A percentile compares a stretch with the other conserved stretches of the same genome.
Conservation (phyloP, 1,140 invertebrate species). For the Drosophila takahashii region DNA sequence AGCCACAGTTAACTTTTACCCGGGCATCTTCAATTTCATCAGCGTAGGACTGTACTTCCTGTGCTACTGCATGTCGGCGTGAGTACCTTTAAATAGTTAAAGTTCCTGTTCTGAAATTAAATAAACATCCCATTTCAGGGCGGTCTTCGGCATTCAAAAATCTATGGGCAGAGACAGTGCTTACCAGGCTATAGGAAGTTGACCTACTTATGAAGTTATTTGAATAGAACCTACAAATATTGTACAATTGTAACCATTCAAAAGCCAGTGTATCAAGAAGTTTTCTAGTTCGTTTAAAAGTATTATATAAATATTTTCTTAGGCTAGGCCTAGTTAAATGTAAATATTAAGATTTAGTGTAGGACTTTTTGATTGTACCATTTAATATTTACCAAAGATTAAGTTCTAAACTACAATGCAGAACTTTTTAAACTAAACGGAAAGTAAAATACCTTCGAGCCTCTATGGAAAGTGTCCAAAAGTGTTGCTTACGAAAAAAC, state of each 20-base stretch:
- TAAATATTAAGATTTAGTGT: conserved; percentile 3
- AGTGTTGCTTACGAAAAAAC: no score
- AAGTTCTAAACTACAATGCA: neutral
- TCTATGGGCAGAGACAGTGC: conserved; percentile 35
- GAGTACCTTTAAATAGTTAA: conserved; percentile 53
- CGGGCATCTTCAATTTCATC: conserved; percentile 86
- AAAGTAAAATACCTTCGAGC: no score
- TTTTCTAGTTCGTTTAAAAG: neutral
- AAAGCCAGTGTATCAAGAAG: conserved; percentile 16
- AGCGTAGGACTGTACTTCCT: conserved; percentile 80
- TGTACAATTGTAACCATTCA: neutral
- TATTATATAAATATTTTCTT: conserved; percentile 32
- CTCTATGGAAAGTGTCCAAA: no score
- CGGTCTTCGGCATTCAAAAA: conserved; percentile 58
- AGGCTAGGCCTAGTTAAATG: neutral
- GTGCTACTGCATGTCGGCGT: conserved; percentile 85
- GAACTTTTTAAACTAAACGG: no score
- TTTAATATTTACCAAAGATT: conserved; percentile 8
- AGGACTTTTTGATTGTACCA: neutral
- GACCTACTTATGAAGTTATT: neutral
- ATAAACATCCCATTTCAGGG: conserved; percentile 28
- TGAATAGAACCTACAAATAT: neutral
- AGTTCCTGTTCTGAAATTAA: neutral
- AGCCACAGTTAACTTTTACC: conserved; percentile 85
- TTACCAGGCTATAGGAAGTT: conserved; percentile 59